Percentiles rank a stretch among this genome's conserved stretches.
These are phyloP conservation scores for Phaethornis superciliosus DNA, from an alignment of 2,113 vertebrate genomes.

Conservation along the genomic window DNA sequence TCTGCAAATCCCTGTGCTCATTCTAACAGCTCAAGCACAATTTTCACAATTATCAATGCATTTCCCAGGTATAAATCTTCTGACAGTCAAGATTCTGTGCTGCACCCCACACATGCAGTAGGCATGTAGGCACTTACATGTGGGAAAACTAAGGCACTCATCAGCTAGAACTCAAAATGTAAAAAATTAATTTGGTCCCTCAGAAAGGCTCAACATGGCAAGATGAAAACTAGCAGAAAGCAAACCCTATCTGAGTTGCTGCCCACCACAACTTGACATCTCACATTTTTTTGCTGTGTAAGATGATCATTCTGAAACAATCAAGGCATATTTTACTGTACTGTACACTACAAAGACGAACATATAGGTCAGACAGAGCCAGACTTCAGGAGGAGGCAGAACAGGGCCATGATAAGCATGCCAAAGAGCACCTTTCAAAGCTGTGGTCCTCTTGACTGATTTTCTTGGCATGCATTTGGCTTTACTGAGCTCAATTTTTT, in stretches of 20 bases:
- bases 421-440: not conserved
- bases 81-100: not conserved
- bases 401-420: not conserved
- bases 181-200: not conserved
- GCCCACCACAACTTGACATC: not conserved
- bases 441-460: not conserved
- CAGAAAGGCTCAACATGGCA: not conserved
- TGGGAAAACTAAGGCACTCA: not conserved
- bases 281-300: not conserved
- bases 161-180: not conserved
- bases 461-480: not conserved
- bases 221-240: not conserved
- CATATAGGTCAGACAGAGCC: not conserved
- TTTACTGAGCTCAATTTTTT: not conserved
- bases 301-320: not conserved
- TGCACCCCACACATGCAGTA: not conserved
- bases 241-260: not conserved
- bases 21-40: not conserved
- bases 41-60: not conserved
- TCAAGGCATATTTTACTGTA: not conserved
- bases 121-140: fast-evolving
- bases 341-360: not conserved
- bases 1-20: not conserved
- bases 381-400: not conserved
- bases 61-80: not conserved